A percentile compares a stretch with the other conserved stretches of the same genome.
Evolutionary conservation across 2,797 vertebrate species (phyloP).

Genomic region (Esox lucius): DNA sequence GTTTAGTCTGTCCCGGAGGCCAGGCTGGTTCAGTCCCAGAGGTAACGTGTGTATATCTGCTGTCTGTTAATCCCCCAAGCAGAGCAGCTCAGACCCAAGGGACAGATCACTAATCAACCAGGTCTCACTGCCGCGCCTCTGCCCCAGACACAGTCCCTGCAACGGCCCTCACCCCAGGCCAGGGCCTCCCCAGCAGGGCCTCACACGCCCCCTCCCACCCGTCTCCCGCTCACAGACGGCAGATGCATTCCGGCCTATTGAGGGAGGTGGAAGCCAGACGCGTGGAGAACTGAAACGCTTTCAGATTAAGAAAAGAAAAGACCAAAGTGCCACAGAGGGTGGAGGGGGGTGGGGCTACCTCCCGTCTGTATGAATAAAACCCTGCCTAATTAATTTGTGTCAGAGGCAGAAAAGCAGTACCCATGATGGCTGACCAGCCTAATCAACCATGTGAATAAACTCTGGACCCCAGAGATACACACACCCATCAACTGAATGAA

Average conservation of each 20-base stretch:
- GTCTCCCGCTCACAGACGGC: neutral
- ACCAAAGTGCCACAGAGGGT: neutral
- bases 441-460: slow-evolving; percentile 20
- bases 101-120: neutral
- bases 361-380: neutral
- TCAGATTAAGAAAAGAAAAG: slow-evolving; percentile 1
- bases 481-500: slow-evolving; percentile 27
- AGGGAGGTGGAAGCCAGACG: neutral
- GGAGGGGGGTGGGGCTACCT: neutral
- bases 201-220: neutral
- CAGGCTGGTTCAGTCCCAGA: no score
- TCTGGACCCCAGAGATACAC: slow-evolving; percentile 11
- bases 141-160: no score
- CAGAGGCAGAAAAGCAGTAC: slow-evolving; percentile 8
- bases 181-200: slow-evolving; percentile 12
- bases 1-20: slow-evolving; percentile 25
- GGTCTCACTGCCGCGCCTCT: no score
- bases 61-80: slow-evolving; percentile 24
- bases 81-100: slow-evolving; percentile 13
- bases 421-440: neutral
- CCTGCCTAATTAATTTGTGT: slow-evolving; percentile 10
- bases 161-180: neutral
- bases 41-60: slow-evolving; percentile 25
- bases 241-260: no score
- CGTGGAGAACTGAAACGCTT: neutral